Conservation (phyloP, 1,140 invertebrate species). For the Yoshiicerus persimilis region DNA sequence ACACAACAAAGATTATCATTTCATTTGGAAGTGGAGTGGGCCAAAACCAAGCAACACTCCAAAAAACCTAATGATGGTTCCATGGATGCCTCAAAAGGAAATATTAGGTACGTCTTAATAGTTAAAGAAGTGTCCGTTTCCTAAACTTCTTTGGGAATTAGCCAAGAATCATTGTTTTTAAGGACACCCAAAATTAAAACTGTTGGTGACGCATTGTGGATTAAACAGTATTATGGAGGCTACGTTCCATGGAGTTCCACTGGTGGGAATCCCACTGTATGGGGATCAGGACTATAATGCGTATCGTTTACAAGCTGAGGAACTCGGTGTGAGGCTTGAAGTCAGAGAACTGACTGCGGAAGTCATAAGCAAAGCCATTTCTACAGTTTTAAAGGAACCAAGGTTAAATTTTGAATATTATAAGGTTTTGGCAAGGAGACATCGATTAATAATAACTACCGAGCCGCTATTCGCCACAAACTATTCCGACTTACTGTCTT, state of each 20-base stretch:
- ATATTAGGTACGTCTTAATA: too few species aligned
- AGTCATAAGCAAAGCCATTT: neutral
- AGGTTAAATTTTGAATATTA: too few species aligned
- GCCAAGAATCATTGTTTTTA: too few species aligned
- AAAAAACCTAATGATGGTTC: conserved; percentile 67
- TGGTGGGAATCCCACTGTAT: conserved; percentile 51
- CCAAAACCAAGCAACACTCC: conserved; percentile 64
- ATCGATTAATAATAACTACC: too few species aligned
- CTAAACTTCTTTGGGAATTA: too few species aligned
- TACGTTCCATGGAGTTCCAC: conserved; percentile 74
- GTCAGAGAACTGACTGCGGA: neutral
- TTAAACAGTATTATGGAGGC: conserved; percentile 77
- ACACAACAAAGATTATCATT: conserved; percentile 60
- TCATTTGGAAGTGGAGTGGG: conserved; percentile 76
- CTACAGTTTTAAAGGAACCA: too few species aligned
- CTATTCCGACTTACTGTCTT: too few species aligned
- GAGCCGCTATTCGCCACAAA: too few species aligned
- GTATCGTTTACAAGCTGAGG: neutral
- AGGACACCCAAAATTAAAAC: too few species aligned
- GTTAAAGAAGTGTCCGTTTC: too few species aligned
- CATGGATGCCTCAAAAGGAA: conserved; percentile 81
- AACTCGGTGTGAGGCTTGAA: conserved; percentile 9
- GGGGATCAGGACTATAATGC: conserved; percentile 23
- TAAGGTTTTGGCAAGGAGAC: too few species aligned
- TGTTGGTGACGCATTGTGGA: conserved; percentile 81